phyloP scores from a whole-genome alignment of 2,113 vertebrate genomes.

The Siniperca knerii region DNA sequence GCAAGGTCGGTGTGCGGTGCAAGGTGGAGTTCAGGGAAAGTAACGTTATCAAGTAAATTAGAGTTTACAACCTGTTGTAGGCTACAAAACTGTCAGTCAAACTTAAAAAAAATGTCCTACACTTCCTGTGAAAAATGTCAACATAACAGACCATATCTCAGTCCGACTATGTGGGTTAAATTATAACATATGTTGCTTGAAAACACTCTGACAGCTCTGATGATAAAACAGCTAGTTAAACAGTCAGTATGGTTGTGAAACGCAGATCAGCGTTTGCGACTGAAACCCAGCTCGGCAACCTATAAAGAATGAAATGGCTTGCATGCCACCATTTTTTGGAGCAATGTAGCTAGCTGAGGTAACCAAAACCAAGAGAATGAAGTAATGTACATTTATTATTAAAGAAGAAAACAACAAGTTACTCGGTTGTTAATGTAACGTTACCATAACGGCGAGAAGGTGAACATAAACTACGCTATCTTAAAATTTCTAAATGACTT shows the following conservation, averaged over 20 bases:
- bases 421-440: not conserved
- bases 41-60: not conserved
- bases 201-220: not conserved
- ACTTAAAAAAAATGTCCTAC: not conserved
- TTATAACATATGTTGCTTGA: slow-evolving; percentile 32
- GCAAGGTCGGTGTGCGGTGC: not conserved
- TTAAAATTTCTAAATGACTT: not conserved
- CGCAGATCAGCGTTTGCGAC: not conserved
- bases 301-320: not conserved
- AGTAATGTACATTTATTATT: slow-evolving; percentile 31
- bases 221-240: not conserved
- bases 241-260: not conserved
- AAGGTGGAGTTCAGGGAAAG: slow-evolving; percentile 16
- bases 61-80: not conserved
- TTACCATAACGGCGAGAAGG: not conserved
- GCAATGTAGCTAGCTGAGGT: not conserved
- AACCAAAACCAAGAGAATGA: slow-evolving; percentile 19
- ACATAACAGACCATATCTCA: not conserved
- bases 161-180: not conserved
- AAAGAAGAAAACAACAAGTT: not conserved
- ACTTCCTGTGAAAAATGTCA: not conserved
- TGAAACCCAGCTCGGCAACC: not conserved
- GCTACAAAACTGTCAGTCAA: not conserved
- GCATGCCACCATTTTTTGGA: not conserved
- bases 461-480: not conserved